Percentiles rank a stretch among this genome's conserved stretches.
Conservation (phyloP, 2,113 vertebrate species). For the Trematomus loennbergii region DNA sequence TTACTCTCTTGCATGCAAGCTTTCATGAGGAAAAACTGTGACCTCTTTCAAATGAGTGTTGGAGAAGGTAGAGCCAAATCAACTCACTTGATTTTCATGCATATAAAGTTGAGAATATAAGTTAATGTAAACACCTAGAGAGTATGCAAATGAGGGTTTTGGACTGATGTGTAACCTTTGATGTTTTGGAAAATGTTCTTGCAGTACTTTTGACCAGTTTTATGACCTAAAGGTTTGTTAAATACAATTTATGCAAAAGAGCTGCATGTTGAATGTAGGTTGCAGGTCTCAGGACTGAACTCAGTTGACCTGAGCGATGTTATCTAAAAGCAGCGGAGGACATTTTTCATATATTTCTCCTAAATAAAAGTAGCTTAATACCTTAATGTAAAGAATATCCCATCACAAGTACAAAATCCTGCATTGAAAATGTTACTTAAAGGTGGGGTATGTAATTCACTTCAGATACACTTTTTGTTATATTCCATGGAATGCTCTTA, state of each 20-base stretch:
- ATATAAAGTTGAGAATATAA: neutral
- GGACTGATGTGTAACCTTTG: neutral
- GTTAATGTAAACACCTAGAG: no score
- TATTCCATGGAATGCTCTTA: no score
- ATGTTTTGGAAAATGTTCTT: neutral
- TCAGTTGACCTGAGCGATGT: neutral
- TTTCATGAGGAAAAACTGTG: slow-evolving; percentile 5
- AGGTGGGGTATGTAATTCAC: no score
- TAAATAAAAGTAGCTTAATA: no score
- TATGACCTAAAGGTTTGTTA: neutral
- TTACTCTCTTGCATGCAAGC: neutral
- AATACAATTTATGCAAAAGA: neutral
- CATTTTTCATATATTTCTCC: no score
- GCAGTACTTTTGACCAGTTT: neutral
- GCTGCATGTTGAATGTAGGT: neutral
- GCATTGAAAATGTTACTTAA: no score
- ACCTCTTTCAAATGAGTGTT: slow-evolving; percentile 16
- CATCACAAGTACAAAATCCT: no score
- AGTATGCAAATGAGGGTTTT: neutral
- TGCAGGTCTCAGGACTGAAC: neutral
- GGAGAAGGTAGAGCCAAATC: neutral
- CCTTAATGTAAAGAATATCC: no score
- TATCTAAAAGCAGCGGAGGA: no score
- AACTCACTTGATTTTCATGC: slow-evolving; percentile 11
- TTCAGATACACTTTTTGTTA: no score